A percentile compares a stretch with the other conserved stretches of the same genome.
These are phyloP conservation scores for Calcarius lapponicus DNA, from an alignment of 2,797 vertebrate species.

Conservation along the genomic window DNA sequence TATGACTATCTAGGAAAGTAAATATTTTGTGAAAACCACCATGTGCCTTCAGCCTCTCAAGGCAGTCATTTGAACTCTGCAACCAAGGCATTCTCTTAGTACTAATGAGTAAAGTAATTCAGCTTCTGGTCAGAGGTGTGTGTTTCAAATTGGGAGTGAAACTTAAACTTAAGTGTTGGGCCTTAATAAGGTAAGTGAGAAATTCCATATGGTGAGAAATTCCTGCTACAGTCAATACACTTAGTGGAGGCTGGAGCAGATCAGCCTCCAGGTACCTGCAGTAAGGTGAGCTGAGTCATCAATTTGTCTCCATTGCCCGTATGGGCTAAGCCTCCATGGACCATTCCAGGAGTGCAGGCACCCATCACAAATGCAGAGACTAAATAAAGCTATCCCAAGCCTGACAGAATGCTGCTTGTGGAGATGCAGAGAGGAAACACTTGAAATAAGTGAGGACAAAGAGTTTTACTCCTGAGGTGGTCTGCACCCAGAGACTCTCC, in stretches of 20 bases:
- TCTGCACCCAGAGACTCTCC: neutral
- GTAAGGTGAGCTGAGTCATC: neutral
- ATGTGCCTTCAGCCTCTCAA: neutral
- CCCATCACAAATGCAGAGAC: rapidly evolving
- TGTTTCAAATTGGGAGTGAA: neutral
- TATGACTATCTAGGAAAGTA: neutral
- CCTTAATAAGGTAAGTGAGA: neutral
- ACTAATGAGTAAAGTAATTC: neutral
- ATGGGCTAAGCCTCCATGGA: neutral
- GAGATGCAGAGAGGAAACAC: neutral
- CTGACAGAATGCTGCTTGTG: neutral
- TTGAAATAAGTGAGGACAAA: neutral
- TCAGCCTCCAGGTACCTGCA: neutral
- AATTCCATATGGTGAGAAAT: neutral
- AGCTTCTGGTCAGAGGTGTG: neutral
- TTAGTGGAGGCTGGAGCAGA: neutral
- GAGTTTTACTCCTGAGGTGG: neutral
- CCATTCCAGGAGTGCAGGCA: neutral
- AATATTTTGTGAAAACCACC: neutral
- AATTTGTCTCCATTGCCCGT: neutral
- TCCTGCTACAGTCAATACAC: neutral
- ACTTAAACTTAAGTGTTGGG: neutral
- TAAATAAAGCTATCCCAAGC: neutral
- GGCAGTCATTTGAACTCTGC: neutral
- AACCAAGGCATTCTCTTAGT: neutral